Evolutionary conservation across 2,113 vertebrate species (phyloP).

Genomic region (Hypocryptadius cinnamomeus): DNA sequence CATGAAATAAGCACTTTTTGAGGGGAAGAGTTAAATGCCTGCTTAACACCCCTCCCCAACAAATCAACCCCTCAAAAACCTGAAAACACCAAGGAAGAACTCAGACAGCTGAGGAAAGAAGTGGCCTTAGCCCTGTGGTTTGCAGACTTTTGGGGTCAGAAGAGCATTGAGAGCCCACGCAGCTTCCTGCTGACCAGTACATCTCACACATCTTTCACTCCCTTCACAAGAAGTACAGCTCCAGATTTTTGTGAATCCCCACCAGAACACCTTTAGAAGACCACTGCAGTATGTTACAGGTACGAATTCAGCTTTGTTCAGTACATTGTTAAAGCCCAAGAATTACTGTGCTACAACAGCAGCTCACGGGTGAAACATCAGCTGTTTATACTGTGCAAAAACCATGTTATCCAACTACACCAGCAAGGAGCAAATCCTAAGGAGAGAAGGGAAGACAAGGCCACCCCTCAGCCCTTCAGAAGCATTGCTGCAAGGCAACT

Average conservation of each 20-base stretch:
- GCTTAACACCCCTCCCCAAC: neutral
- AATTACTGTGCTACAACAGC: neutral
- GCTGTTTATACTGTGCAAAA: neutral
- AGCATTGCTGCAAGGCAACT: neutral
- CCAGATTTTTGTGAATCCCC: neutral
- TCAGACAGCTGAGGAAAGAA: neutral
- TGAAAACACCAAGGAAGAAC: neutral
- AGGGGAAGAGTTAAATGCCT: neutral
- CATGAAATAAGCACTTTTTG: neutral
- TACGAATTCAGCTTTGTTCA: neutral
- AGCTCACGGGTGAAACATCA: neutral
- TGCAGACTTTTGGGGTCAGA: neutral
- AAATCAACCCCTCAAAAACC: neutral
- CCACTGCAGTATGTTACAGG: neutral
- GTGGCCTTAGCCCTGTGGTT: neutral
- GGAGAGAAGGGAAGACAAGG: neutral
- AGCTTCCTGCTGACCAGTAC: neutral
- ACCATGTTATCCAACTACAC: neutral
- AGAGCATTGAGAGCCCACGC: rapidly evolving
- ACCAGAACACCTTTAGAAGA: neutral
- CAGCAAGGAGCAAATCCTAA: neutral
- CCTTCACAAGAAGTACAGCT: neutral
- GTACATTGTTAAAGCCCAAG: neutral
- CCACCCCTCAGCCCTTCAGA: neutral
- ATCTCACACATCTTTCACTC: neutral